A percentile compares a stretch with the other conserved stretches of the same genome.
Conservation (phyloP, 37 sponge, comb jelly and placozoan species). For the Haliclona indistincta region DNA sequence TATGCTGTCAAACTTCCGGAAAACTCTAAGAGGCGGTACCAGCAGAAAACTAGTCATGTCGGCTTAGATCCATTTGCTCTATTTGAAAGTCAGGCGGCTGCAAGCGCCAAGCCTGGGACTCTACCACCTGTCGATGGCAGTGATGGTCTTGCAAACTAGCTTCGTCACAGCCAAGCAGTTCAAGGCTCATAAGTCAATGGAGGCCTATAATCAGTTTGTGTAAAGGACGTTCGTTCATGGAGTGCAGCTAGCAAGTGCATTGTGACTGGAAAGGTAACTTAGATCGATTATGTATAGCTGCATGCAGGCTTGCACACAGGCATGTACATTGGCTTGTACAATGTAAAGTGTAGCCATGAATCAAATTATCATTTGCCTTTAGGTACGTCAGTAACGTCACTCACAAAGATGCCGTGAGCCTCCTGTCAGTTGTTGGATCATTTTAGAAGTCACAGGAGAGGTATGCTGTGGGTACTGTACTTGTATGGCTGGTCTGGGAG, state of each 20-base stretch:
- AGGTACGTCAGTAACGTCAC: no score
- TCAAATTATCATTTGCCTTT: no score
- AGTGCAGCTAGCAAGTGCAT: constrained; percentile 5
- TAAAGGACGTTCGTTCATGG: constrained; percentile 18
- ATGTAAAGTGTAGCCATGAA: no score
- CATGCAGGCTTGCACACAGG: no score
- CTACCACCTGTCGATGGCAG: background rate
- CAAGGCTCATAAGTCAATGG: constrained; percentile 16
- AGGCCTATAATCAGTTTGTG: constrained; percentile 24
- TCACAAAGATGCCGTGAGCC: constrained; percentile 18
- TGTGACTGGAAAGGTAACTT: constrained; percentile 16
- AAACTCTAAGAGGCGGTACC: no score
- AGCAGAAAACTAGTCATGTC: no score
- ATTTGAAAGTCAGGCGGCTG: no score
- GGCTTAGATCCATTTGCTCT: no score
- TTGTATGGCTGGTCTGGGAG: constrained; percentile 56
- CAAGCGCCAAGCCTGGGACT: no score
- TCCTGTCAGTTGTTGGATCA: constrained; percentile 27
- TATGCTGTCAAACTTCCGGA: no score
- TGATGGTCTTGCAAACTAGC: constrained; percentile 22
- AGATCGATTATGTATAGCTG: background rate
- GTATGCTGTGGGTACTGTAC: constrained; percentile 48
- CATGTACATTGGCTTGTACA: no score
- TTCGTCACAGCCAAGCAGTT: constrained; percentile 19
- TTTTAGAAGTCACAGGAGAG: constrained; percentile 18